A percentile compares a stretch with the other conserved stretches of the same genome.
These are phyloP conservation scores for Thysanoteuthis rhombus DNA, from an alignment of 2,888 invertebrate genomes.

Conservation along the genomic window DNA sequence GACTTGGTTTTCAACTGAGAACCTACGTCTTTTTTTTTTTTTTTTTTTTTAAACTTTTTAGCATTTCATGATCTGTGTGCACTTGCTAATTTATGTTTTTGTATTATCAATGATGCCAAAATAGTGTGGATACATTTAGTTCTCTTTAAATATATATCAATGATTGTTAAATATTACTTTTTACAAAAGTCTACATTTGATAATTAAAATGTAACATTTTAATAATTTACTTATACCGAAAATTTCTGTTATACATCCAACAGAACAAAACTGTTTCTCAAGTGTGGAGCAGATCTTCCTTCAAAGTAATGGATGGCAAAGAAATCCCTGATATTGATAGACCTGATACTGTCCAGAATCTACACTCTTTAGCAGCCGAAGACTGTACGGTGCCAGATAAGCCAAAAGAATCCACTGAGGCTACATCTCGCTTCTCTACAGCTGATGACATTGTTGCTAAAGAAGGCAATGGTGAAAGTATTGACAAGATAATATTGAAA, in stretches of 20 bases:
- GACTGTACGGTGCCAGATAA: not conserved
- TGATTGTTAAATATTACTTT: too few species aligned
- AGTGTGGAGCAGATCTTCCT: not conserved
- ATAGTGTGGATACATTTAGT: too few species aligned
- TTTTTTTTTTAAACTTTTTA: too few species aligned
- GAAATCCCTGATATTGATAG: not conserved
- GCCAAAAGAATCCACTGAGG: not conserved
- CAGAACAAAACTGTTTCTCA: not conserved
- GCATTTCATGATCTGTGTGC: too few species aligned
- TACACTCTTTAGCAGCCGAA: not conserved
- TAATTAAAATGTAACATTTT: too few species aligned
- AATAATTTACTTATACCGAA: too few species aligned
- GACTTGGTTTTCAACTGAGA: too few species aligned
- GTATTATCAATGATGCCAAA: too few species aligned
- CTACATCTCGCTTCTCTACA: not conserved
- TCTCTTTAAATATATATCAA: too few species aligned
- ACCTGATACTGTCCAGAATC: not conserved
- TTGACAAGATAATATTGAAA: not conserved
- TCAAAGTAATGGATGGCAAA: not conserved
- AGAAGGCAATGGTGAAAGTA: not conserved
- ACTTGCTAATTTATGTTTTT: too few species aligned
- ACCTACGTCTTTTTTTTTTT: too few species aligned
- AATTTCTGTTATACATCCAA: not conserved
- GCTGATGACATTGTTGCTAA: not conserved
- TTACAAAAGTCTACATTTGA: too few species aligned